phyloP scores from a whole-genome alignment of 2,888 invertebrate species.

The Orthosia cruda region DNA sequence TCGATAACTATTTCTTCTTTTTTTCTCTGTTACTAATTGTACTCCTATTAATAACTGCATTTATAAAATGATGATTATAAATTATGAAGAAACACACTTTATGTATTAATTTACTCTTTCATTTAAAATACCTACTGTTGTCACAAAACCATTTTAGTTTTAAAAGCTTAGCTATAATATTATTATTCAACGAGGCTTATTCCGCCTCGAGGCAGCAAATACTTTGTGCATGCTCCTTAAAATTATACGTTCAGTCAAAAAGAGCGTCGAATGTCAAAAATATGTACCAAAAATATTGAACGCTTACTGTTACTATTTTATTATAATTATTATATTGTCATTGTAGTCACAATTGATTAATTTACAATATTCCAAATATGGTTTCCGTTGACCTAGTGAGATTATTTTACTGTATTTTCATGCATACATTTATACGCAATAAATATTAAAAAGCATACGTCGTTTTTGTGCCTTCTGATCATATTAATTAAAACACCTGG shows the following conservation, averaged over 20 bases:
- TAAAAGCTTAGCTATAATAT: neutral
- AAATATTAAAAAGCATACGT: conserved; percentile 56
- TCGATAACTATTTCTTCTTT: conserved; percentile 3
- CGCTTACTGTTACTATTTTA: neutral
- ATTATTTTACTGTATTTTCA: conserved; percentile 73
- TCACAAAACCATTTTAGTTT: neutral
- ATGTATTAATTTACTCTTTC: neutral
- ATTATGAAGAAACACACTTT: neutral
- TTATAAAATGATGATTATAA: conserved; percentile 2
- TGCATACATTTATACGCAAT: conserved; percentile 75
- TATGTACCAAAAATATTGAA: conserved; percentile 36
- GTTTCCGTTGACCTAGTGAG: conserved; percentile 62
- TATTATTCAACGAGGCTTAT: neutral
- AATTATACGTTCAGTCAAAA: neutral
- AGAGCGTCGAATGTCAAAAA: conserved; percentile 8
- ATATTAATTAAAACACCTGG: too few relatives aligned
- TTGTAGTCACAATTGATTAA: conserved; percentile 29
- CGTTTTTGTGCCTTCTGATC: too few relatives aligned
- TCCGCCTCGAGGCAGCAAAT: neutral
- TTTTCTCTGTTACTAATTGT: conserved; percentile 5
- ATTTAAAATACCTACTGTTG: neutral
- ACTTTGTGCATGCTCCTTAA: conserved; percentile 11
- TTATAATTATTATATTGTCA: conserved; percentile 14
- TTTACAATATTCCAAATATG: conserved; percentile 61
- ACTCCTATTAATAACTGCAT: conserved; percentile 4